Evolutionary conservation across 2,888 invertebrate genomes (phyloP).

Genomic region (Taphrorychus bicolor): DNA sequence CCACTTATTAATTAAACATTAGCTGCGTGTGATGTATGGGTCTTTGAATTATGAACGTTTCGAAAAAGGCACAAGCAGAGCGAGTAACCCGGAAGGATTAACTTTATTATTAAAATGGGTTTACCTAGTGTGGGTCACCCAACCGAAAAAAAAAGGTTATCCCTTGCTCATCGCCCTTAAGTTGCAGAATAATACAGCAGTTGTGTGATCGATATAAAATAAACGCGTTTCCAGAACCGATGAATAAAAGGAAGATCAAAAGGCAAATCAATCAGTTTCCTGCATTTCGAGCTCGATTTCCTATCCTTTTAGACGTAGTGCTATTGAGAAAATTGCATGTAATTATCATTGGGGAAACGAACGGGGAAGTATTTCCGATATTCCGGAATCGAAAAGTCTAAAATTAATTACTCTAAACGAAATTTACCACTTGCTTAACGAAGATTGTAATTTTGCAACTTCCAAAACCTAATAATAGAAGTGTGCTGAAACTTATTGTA

Average conservation of each 20-base stretch:
- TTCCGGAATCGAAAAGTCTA: background rate
- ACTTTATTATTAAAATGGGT: background rate
- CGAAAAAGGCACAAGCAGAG: no score
- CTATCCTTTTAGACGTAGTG: background rate
- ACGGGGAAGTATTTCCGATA: background rate
- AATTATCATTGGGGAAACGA: background rate
- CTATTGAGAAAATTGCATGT: background rate
- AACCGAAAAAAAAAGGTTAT: background rate
- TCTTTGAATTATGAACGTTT: background rate
- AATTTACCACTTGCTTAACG: background rate
- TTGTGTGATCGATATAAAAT: background rate
- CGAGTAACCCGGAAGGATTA: background rate
- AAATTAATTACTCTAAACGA: background rate
- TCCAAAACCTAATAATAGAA: slow-evolving; percentile 2
- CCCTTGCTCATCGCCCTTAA: background rate
- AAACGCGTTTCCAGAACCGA: background rate
- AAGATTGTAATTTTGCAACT: background rate
- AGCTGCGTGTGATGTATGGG: background rate
- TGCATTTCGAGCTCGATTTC: background rate
- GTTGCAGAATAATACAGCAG: no score
- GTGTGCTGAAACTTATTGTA: background rate
- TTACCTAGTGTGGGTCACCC: background rate
- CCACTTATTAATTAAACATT: background rate
- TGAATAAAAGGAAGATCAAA: background rate
- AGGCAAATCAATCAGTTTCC: slow-evolving; percentile 1